phyloP scores from a whole-genome alignment of 2,797 vertebrate genomes.

The Acomys russatus region DNA sequence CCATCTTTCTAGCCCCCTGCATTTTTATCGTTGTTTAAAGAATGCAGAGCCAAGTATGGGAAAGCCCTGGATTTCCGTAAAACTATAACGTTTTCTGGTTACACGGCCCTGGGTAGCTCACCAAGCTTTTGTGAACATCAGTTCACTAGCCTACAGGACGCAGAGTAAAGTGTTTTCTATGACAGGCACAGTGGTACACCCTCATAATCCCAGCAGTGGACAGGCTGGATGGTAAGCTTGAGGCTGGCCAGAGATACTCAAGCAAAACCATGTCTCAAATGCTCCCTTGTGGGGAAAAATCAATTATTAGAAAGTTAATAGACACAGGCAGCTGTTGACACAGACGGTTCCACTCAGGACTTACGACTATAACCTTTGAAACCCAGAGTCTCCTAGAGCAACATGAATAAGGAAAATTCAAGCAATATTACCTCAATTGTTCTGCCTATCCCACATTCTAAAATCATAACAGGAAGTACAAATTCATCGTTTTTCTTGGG shows the following conservation, averaged over 20 bases:
- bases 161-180: background rate
- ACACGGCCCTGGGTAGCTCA: background rate
- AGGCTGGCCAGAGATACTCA: background rate
- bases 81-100: background rate
- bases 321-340: background rate
- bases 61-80: background rate
- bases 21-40: background rate
- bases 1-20: background rate
- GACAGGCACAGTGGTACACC: background rate
- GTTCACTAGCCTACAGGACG: background rate
- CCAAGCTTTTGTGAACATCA: background rate
- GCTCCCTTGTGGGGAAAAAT: background rate
- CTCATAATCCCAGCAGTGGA: too few relatives aligned
- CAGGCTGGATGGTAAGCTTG: background rate
- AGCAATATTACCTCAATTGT: background rate
- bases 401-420: background rate
- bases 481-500: background rate
- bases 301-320: constrained; percentile 5
- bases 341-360: background rate
- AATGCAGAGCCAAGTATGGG: background rate
- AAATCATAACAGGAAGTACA: constrained; percentile 59
- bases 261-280: background rate
- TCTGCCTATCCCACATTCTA: background rate
- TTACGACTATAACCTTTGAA: background rate
- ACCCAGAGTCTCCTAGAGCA: background rate